These are phyloP conservation scores for Corythaixoides concolor DNA, from an alignment of 2,113 vertebrate genomes.

Conservation along the genomic window DNA sequence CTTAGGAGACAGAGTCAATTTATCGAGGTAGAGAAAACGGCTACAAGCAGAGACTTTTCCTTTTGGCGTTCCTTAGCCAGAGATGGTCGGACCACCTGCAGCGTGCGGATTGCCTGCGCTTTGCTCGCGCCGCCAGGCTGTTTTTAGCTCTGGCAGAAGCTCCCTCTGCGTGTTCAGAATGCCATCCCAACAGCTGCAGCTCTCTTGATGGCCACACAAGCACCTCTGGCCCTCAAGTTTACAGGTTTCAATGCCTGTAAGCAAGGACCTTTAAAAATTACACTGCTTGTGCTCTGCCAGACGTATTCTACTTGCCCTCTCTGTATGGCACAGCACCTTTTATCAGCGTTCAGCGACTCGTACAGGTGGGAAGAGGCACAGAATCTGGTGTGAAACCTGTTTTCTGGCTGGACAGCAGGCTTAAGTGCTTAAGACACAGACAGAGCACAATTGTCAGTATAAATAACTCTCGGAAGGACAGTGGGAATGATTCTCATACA, in stretches of 20 bases:
- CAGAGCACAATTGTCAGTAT: not conserved
- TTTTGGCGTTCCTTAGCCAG: not conserved
- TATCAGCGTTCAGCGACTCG: not conserved
- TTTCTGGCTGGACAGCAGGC: not conserved
- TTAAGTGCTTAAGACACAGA: not conserved
- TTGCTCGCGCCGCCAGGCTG: not conserved
- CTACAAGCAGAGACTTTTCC: not conserved
- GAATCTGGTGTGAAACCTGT: not conserved
- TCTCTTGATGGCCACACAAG: not conserved
- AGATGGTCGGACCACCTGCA: not conserved
- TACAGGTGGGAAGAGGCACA: accelerated
- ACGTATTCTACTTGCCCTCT: not conserved
- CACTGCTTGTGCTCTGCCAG: not conserved
- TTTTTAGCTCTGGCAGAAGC: constrained; percentile 54
- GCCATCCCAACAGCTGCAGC: constrained; percentile 48
- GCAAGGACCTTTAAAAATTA: not conserved
- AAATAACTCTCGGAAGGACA: not conserved
- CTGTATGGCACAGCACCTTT: not conserved
- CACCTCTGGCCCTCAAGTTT: not conserved
- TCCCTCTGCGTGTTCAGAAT: not conserved
- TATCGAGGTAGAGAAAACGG: not conserved
- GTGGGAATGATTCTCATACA: not conserved
- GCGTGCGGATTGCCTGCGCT: not conserved
- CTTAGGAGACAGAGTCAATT: not conserved
- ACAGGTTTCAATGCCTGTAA: not conserved